phyloP scores from a whole-genome alignment of 2,113 vertebrate genomes.

The Vulpes ferrilata region DNA sequence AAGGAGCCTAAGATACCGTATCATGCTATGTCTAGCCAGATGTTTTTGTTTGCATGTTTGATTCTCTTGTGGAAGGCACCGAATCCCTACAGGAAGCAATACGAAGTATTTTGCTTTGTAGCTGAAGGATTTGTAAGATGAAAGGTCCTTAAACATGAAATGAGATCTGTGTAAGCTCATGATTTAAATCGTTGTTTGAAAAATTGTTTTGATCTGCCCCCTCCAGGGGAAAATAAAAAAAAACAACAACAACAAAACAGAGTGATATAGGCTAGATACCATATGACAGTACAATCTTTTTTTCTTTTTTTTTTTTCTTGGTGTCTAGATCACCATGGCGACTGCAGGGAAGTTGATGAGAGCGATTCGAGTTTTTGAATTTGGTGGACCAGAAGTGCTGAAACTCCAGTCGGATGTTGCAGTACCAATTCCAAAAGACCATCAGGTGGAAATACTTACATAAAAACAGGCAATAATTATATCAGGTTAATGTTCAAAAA shows the following conservation, averaged over 20 bases:
- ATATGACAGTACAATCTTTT: constrained; percentile 4
- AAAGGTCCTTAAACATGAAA: constrained; percentile 58
- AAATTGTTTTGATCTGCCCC: constrained; percentile 65
- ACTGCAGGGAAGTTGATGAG: constrained; percentile 91
- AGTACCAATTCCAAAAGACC: constrained; percentile 89
- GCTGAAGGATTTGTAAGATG: constrained; percentile 64
- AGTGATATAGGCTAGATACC: constrained; percentile 17
- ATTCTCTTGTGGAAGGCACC: constrained; percentile 38
- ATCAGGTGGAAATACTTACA: constrained; percentile 88
- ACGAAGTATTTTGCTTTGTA: constrained; percentile 65
- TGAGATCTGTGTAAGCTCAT: constrained; percentile 58
- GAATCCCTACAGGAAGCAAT: not conserved
- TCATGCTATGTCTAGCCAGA: constrained; percentile 58
- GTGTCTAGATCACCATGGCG: constrained; percentile 86
- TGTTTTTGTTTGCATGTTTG: constrained; percentile 66
- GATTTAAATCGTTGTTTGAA: constrained; percentile 70
- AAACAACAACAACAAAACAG: not conserved
- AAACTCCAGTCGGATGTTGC: constrained; percentile 87
- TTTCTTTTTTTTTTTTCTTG: constrained; percentile 34
- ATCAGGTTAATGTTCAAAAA: not conserved
- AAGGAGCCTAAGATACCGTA: not conserved
- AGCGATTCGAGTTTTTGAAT: constrained; percentile 93
- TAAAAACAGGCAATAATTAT: not conserved
- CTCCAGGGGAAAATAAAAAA: not conserved
- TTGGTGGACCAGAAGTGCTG: constrained; percentile 94